A percentile compares a stretch with the other conserved stretches of the same genome.
phyloP scores from a whole-genome alignment of 2,888 invertebrate genomes.

The Antheraea yamamai region DNA sequence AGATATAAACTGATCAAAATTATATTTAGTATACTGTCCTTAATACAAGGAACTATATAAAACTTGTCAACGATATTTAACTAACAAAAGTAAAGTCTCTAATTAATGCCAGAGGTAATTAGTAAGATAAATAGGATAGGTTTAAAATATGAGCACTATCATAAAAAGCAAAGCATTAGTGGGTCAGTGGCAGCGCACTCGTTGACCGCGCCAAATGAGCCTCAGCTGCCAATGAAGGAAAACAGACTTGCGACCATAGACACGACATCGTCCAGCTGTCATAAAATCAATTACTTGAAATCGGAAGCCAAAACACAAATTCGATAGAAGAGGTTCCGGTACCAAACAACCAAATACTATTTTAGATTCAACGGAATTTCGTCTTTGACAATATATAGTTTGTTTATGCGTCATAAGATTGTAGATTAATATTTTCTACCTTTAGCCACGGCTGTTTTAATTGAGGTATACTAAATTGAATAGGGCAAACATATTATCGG shows the following conservation, averaged over 20 bases:
- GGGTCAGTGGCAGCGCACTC: not conserved
- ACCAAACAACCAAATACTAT: not conserved
- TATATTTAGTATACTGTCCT: too few relatives aligned
- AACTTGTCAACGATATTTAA: too few relatives aligned
- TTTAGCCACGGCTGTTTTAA: not conserved
- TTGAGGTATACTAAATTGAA: too few relatives aligned
- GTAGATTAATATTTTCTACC: not conserved
- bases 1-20: too few relatives aligned
- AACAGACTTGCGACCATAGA: not conserved
- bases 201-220: not conserved
- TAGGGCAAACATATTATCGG: too few relatives aligned
- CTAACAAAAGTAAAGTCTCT: not conserved
- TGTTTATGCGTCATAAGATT: not conserved
- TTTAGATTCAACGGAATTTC: not conserved
- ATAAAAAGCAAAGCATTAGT: not conserved
- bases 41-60: too few relatives aligned
- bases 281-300: too few relatives aligned
- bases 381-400: not conserved
- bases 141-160: not conserved
- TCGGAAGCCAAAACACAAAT: too few relatives aligned
- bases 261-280: too few relatives aligned
- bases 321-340: too few relatives aligned
- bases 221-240: not conserved
- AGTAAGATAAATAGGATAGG: not conserved
- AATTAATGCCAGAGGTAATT: not conserved